Conservation (phyloP, 2,113 vertebrate genomes). For the Callithrix jacchus region DNA sequence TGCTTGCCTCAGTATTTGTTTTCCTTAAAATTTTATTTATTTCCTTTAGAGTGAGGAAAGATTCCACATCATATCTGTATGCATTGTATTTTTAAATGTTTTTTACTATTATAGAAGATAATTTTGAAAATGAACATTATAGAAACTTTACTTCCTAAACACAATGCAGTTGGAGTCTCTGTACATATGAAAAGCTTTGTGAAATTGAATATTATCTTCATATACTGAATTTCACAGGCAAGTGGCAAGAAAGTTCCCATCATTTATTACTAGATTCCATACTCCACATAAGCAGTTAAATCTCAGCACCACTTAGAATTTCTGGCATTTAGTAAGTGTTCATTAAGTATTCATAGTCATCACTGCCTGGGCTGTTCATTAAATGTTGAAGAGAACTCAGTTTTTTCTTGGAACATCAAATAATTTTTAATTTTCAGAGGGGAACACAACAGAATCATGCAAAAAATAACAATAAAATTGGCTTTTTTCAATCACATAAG, state of each 20-base stretch:
- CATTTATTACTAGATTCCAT: neutral
- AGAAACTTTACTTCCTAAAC: neutral
- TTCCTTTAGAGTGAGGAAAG: neutral
- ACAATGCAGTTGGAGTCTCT: neutral
- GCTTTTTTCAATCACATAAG: conserved; percentile 55
- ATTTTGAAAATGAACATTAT: neutral
- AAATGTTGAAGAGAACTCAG: neutral
- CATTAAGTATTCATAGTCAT: neutral
- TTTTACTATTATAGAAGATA: neutral
- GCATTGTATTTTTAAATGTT: neutral
- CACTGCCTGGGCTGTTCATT: neutral
- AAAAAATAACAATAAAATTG: neutral
- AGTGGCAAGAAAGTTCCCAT: neutral
- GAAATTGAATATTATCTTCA: neutral
- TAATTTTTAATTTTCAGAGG: neutral
- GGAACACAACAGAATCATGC: neutral
- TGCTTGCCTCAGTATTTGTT: neutral
- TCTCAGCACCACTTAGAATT: neutral
- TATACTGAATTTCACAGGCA: neutral
- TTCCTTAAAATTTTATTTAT: neutral
- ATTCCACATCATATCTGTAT: neutral
- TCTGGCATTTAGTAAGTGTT: neutral
- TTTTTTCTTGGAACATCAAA: neutral
- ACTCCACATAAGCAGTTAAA: neutral
- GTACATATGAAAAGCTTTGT: neutral